phyloP scores from a whole-genome alignment of 2,113 vertebrate species.

The Callaeas wilsoni region DNA sequence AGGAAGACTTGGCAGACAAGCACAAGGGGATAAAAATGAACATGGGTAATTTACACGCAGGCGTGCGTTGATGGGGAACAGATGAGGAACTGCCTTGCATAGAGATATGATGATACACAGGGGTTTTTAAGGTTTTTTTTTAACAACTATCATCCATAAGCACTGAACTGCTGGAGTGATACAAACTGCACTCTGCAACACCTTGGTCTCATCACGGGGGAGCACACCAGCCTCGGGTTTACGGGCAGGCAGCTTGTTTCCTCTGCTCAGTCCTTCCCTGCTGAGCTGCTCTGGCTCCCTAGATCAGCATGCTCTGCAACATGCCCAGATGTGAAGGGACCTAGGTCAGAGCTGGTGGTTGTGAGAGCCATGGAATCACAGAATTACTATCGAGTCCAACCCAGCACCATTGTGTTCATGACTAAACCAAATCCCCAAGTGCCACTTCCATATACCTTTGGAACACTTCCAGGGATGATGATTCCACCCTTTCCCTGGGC shows the following conservation, averaged over 20 bases:
- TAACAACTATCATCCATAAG: neutral
- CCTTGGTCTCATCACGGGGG: neutral
- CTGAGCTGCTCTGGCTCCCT: neutral
- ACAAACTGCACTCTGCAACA: neutral
- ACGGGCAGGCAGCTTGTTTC: neutral
- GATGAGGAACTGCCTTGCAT: neutral
- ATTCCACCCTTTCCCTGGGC: neutral
- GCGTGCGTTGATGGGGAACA: neutral
- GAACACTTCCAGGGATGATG: no score
- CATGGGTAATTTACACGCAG: neutral
- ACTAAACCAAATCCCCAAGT: neutral
- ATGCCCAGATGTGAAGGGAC: neutral
- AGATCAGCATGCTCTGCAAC: neutral
- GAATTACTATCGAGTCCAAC: neutral
- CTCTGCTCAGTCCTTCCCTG: neutral
- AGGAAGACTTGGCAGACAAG: neutral
- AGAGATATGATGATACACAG: neutral
- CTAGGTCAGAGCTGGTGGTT: neutral
- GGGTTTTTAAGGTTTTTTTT: neutral
- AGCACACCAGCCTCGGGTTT: neutral
- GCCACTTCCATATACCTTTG: neutral
- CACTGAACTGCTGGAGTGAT: neutral
- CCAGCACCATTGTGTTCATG: neutral
- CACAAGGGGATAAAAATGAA: neutral
- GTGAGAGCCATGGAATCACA: neutral